Percentiles rank a stretch among this genome's conserved stretches.
Conservation (phyloP, 2,113 vertebrate species). For the Scomber scombrus region DNA sequence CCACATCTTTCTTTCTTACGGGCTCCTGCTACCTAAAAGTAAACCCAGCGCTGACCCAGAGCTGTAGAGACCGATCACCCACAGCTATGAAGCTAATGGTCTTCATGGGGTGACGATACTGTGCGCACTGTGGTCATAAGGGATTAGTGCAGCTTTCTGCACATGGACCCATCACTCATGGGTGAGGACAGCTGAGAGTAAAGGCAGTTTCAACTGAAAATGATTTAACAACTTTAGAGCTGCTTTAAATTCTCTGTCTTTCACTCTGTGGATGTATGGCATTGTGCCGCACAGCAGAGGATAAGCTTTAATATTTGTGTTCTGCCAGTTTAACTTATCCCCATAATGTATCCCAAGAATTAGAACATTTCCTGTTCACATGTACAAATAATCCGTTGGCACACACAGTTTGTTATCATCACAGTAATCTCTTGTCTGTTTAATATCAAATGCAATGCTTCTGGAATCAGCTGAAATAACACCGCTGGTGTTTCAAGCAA, state of each 20-base stretch:
- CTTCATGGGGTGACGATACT: constrained; percentile 59
- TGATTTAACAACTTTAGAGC: constrained; percentile 46
- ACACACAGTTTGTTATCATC: constrained; percentile 60
- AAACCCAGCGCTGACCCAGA: constrained; percentile 67
- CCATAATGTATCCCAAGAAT: constrained; percentile 1
- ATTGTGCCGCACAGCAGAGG: neutral
- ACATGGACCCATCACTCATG: constrained; percentile 77
- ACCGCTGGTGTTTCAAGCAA: constrained; percentile 77
- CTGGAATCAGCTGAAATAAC: constrained; percentile 80
- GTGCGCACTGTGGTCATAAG: constrained; percentile 57
- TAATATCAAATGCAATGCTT: constrained; percentile 74
- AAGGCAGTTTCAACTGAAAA: constrained; percentile 55
- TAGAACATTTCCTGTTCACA: constrained; percentile 6
- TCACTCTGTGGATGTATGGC: neutral
- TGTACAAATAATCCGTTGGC: constrained; percentile 54
- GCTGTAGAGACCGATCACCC: constrained; percentile 68
- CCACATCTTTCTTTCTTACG: constrained; percentile 12
- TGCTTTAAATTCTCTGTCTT: constrained; percentile 1
- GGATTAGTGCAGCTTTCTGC: constrained; percentile 62
- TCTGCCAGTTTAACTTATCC: constrained; percentile 7
- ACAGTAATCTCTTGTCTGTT: constrained; percentile 69
- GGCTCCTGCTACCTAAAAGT: constrained; percentile 30
- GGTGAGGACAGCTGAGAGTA: constrained; percentile 65
- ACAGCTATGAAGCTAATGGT: constrained; percentile 73
- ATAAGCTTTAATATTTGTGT: constrained; percentile 10